Evolutionary conservation across 2,797 vertebrate genomes (phyloP), one percentile per base, ranked within the genome.

Genomic region (Heteromormyrus szaboi): DNA sequence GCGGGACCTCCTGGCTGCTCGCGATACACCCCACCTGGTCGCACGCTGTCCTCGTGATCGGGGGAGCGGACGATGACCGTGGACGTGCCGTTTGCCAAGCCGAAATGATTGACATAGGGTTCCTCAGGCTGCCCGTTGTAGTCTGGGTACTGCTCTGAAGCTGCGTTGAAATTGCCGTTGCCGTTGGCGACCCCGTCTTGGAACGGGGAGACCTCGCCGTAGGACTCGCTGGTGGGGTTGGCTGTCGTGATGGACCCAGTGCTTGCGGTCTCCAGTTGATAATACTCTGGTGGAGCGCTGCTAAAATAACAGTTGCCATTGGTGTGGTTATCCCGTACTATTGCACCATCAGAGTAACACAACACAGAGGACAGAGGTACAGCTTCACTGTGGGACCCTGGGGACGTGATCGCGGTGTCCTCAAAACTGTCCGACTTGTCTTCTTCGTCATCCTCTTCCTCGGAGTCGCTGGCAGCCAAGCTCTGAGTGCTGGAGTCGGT

Each of bases 401-500:
- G 95, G 88, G 92, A 96, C 65, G 95, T 92, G 25, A 93, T 92
- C 88, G 95, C 86, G 8, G 94, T 94, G 68, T 97, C 96, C 92
- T 92, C 19, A 0, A 92, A 91, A 86, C 92, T 91, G 51, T 93
- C 93, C 92, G 94, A 94, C 29, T 98, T 97, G 53, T 97, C 97
- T 3, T 97, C 97, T 0, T 97, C 97, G 1, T 97, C 97, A 0
- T 96, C 96, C 0, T 95, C 96, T 8, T 98, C 97, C 76, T 98
- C 98, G 0, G 97, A 96, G 92, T 98, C 97, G 17, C 97, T 97
- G 17, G 97, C 97, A 12, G 97, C 97, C 92, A 98, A 93, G 94
- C 98, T 99, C 92, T 98, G 97, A 0, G 97, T 98, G 95, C 97
- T 99, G 85, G 97, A 98, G 95, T 99, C 97, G 0, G 97, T 98